Percentiles rank a stretch among this genome's conserved stretches.
Evolutionary conservation across 2,113 vertebrate genomes (phyloP).

Genomic region (Ctenomys sociabilis): DNA sequence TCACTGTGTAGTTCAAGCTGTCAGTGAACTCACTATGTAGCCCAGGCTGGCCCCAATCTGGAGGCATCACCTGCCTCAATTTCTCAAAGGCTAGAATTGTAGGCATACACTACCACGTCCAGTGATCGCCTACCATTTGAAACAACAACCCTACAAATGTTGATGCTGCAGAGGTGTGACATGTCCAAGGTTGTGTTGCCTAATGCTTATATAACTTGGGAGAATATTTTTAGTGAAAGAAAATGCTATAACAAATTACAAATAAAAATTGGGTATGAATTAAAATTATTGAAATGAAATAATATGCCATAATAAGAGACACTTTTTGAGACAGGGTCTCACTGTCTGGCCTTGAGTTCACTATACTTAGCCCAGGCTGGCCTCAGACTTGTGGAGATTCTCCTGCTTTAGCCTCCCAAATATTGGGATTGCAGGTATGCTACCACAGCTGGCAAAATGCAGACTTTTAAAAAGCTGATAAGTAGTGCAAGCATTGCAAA

Average conservation of each 20-base stretch:
- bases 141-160: neutral
- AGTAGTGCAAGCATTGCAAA: neutral
- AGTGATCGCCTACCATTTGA: neutral
- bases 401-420: neutral
- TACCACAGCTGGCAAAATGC: neutral
- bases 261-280: neutral
- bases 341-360: neutral
- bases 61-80: neutral
- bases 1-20: neutral
- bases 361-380: neutral
- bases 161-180: neutral
- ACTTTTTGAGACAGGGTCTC: neutral
- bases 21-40: neutral
- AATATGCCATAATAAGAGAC: neutral
- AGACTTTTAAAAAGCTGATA: neutral
- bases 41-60: neutral
- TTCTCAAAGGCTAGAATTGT: neutral
- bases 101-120: neutral
- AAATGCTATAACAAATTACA: neutral
- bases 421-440: neutral
- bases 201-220: neutral
- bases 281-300: slow-evolving; percentile 27
- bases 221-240: neutral
- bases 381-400: neutral
- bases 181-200: neutral